A percentile compares a stretch with the other conserved stretches of the same genome.
phyloP scores from a whole-genome alignment of 2,113 vertebrate species.

The Trematomus loennbergii region DNA sequence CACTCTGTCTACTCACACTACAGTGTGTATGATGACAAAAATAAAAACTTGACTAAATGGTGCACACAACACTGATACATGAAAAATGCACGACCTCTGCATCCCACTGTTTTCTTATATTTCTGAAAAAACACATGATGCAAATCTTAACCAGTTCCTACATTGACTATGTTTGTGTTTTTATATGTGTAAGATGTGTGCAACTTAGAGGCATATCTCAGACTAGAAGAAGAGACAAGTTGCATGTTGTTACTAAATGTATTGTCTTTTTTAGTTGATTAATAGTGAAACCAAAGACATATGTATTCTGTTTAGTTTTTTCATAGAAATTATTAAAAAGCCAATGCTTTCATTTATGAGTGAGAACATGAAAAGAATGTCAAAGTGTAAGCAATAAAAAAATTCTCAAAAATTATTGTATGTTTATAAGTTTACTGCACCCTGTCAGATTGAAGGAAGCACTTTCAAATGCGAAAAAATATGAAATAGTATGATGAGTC shows the following conservation, averaged over 20 bases:
- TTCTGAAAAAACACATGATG: slow-evolving; percentile 4
- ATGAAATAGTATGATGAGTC: not conserved
- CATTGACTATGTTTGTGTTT: slow-evolving; percentile 11
- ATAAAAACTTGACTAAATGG: not conserved
- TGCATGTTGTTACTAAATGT: slow-evolving; percentile 56
- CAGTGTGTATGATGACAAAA: not conserved
- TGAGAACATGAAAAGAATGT: slow-evolving; percentile 20
- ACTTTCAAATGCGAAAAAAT: not conserved
- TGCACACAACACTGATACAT: not conserved
- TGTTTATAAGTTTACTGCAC: not conserved
- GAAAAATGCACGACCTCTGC: slow-evolving; percentile 15
- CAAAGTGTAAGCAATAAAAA: slow-evolving; percentile 28
- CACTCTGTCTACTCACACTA: not conserved
- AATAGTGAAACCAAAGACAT: slow-evolving; percentile 55
- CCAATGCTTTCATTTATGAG: not conserved
- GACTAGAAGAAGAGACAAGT: slow-evolving; percentile 1
- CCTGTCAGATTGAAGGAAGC: not conserved
- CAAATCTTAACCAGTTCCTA: not conserved
- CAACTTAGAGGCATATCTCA: not conserved
- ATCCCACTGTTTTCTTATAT: not conserved
- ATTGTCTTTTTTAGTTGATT: slow-evolving; percentile 30
- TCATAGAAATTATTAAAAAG: not conserved
- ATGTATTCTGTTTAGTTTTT: not conserved
- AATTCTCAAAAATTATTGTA: not conserved
- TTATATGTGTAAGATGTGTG: not conserved